phyloP scores from a whole-genome alignment of 2,888 invertebrate species.

The Nowickia ferox region DNA sequence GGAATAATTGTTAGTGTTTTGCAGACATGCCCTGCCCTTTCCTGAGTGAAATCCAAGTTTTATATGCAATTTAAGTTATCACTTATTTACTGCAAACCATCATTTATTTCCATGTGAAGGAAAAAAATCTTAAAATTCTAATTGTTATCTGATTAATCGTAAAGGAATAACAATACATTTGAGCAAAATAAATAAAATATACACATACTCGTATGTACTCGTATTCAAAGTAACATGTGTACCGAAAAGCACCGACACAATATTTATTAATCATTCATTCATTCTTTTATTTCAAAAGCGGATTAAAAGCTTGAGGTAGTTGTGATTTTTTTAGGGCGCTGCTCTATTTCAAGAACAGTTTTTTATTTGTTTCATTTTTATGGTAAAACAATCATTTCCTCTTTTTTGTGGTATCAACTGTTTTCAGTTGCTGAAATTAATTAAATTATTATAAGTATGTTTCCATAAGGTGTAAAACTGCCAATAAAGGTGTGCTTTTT shows the following conservation, averaged over 20 bases:
- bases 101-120: neutral
- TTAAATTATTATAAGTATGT: neutral
- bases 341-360: constrained; percentile 41
- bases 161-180: neutral
- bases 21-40: too few species aligned
- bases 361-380: neutral
- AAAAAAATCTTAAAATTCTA: neutral
- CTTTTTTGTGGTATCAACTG: neutral
- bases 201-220: too few species aligned
- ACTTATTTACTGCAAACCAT: neutral
- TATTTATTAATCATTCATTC: constrained; percentile 40
- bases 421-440: constrained; percentile 23
- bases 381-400: neutral
- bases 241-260: neutral
- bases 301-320: constrained; percentile 12
- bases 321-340: constrained; percentile 28
- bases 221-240: too few species aligned
- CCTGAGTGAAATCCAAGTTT: too few species aligned
- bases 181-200: neutral
- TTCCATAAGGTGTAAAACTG: too few species aligned
- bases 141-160: constrained; percentile 34
- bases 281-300: constrained; percentile 36
- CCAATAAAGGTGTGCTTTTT: too few species aligned
- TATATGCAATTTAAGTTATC: neutral
- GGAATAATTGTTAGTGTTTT: too few species aligned